Conservation (phyloP, 2,888 invertebrate genomes). For the Congeria kusceri region DNA sequence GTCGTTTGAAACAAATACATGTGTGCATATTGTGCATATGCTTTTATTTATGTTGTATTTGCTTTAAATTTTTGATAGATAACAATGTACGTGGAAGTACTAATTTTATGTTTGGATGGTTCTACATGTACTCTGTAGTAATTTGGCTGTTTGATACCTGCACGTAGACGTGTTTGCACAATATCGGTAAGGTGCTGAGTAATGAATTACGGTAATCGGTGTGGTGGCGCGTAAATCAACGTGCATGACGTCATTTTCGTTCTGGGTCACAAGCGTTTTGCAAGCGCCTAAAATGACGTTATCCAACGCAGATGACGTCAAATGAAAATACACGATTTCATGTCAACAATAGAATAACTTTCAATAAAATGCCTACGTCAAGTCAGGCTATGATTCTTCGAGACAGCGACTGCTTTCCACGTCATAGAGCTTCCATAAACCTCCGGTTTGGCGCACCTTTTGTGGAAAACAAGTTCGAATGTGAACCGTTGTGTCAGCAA, state of each 20-base stretch:
- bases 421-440: background rate
- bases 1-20: no score
- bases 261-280: background rate
- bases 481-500: background rate
- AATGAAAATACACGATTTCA: background rate
- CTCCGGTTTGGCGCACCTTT: background rate
- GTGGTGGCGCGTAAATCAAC: background rate
- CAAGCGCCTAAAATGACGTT: background rate
- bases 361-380: slow-evolving; percentile 54
- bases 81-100: no score
- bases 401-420: slow-evolving; percentile 23
- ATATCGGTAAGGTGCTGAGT: no score
- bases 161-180: no score
- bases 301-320: background rate
- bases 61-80: no score
- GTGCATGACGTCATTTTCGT: slow-evolving; percentile 17
- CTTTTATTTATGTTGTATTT: no score
- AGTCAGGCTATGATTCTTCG: slow-evolving; percentile 62
- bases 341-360: no score
- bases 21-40: no score
- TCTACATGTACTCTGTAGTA: no score
- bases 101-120: no score
- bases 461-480: background rate
- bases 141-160: no score
- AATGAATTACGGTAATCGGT: no score